Evolutionary conservation across 2,888 invertebrate genomes (phyloP), one percentile per base, ranked within the genome.

Genomic region (Podabrus alpinus): DNA sequence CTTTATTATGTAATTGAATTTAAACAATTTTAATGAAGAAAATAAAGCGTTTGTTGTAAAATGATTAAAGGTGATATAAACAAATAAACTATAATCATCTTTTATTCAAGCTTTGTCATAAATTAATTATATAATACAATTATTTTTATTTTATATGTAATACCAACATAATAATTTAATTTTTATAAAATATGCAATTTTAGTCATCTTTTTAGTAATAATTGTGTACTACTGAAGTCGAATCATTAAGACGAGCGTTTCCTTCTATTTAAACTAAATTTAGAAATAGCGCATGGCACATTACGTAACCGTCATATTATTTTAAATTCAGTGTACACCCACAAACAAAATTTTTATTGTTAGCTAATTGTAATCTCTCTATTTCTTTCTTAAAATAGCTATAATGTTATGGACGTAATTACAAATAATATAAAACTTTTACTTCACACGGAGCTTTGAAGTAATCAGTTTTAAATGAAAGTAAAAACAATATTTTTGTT

Each of bases 181-280:
- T 19, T 64, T 64, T 19, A 64, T 11, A 64, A 64, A 19, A 64
- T 64, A 64, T 19, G 17, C 21, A 64, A 64, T 21, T 64, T 21
- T 61, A 19, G 62, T 64, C 13, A 45, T 45, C 45, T 45, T 45
- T 29, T 29, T 29, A 29, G 29, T 29, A 29, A 29, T 29, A 45
- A 45, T 45, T 45, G 45, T 45, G 45, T 45, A 45, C 45, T 45
- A 45, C 45, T 45, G 45, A 45, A 45, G 45, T 45, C 45, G 21
- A 64, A 64, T 64, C 21, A 64, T 64, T 64, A 64, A 64, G 62
- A 64, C 62, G 19, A 64, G 71, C 61, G 71, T 71, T 74, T 75
- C 75, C 75, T 75, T 69, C 69, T 69, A 72, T 75, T 75, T 75
- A 72, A 72, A 75, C 75, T 75, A 75, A 75, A 75, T 69, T 74